Evolutionary conservation across 2,888 invertebrate species (phyloP), one percentile per base, ranked within the genome.

Genomic region (Agonopterix arenella): DNA sequence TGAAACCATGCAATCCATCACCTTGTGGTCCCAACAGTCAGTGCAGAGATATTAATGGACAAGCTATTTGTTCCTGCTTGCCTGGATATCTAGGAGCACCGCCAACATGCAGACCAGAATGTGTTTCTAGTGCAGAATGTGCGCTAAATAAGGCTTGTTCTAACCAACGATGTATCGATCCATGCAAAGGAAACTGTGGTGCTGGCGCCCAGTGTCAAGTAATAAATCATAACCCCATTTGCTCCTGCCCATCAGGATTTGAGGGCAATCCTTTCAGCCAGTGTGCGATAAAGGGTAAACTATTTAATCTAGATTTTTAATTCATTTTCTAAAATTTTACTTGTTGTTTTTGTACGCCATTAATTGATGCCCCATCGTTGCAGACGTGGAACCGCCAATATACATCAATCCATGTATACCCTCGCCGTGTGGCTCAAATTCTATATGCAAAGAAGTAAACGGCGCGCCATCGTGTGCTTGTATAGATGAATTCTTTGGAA

Each of bases 381-480:
- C 70, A 88, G 88, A 78, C 61, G 46, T 60, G 10, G 66, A 68
- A 57, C 68, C 70, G 49, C 68, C 74, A 51, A 57, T 62, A 41
- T 86, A 77, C 52, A 67, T 81, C 4, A 85, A 86, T 58, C 93
- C 93, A 7, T 95, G 95, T 66, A 88, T 90, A 61, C 94, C 94
- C 18, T 93, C 94, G 8, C 95, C 95, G 1, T 95, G 95, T 71
- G 95, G 95, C 13, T 90, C 94, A 5, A 93, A 93, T 64, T 90
- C 93, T 2, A 83, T 92, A 64, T 94, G 94, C 60, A 90, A 89
- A 62, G 90, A 90, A 64, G 73, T 89, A 44, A 89, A 89, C 37
- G 91, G 91, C 45, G 91, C 92, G 41, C 92, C 94, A 18, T 93
- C 94, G 0, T 95, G 95, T 66, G 92, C 93, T 28, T 95, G 95